Evolutionary conservation across 2,888 invertebrate genomes (phyloP), one percentile per base, ranked within the genome.

Genomic region (Cryptus armator): DNA sequence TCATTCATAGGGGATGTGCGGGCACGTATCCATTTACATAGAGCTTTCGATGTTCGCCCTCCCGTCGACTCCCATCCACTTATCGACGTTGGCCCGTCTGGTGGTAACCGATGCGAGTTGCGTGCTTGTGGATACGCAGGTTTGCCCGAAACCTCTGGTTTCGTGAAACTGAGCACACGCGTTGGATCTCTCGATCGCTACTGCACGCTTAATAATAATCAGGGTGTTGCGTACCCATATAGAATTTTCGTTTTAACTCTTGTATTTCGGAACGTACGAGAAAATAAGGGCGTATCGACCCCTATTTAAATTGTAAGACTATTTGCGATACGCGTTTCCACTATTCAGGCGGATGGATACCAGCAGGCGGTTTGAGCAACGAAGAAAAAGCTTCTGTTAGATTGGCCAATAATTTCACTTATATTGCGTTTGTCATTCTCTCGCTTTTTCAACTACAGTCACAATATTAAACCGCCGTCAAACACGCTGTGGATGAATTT

Each of bases 1-100:
- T 37, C 72, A 48, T 71, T 79, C 43, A 66, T 14, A 66, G 48
- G 44, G 74, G 62, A 85, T 83, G 83, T 85, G 68, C 48, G 71
- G 66, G 83, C 81, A 82, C 81, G 80, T 83, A 82, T 81, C 72
- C 59, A 81, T 80, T 79, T 82, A 77, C 83, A 80, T 77, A 82
- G 81, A 67, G 67, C 76, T 83, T 71, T 79, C 44, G 71, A 10
- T 59, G 44, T 16, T 56, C 37, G 68, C 19, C 56, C 74, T 75
- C 46, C 19, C 53, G 3, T n/a, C n/a, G 44, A n/a, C 66, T 12
- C 71, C 72, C 81, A 83, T 80, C 85, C 85, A 85, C 86, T 86
- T 85, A 86, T 86, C 86, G 83, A 77, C 78, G 80, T 78, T 83
- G 77, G 46, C 71, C 75, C 83, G 10, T n/a, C 62, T 67, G 46